These are phyloP conservation scores for Drosophila suboccidentalis DNA, from an alignment of 2,888 invertebrate genomes.

Conservation along the genomic window DNA sequence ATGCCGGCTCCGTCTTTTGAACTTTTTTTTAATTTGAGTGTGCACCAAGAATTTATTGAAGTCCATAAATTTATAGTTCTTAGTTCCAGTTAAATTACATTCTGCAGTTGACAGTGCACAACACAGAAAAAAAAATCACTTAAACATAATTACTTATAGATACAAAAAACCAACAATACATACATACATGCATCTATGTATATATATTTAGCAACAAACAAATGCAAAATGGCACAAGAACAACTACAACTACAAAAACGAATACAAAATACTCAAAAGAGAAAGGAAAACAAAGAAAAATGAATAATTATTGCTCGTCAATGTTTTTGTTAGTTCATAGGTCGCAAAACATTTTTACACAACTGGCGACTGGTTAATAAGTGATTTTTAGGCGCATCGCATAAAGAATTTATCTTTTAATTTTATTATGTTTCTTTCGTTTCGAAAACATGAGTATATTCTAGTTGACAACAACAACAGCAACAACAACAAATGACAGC, in stretches of 20 bases:
- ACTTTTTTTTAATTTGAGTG: constrained; percentile 72
- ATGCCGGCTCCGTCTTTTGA: constrained; percentile 87
- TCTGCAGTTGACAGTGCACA: constrained; percentile 60
- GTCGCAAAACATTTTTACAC: constrained; percentile 65
- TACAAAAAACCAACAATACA: constrained; percentile 47
- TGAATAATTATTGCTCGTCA: constrained; percentile 67
- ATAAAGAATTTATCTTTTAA: constrained; percentile 31
- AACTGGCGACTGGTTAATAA: constrained; percentile 64
- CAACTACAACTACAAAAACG: constrained; percentile 54
- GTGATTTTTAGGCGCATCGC: constrained; percentile 75
- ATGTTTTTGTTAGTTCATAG: constrained; percentile 71
- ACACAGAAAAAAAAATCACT: constrained; percentile 30
- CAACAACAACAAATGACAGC: constrained; percentile 31
- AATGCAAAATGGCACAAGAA: constrained; percentile 66
- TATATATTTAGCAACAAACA: constrained; percentile 59
- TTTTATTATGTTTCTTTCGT: constrained; percentile 35
- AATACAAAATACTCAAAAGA: constrained; percentile 47
- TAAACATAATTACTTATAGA: constrained; percentile 53
- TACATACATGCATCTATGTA: constrained; percentile 37
- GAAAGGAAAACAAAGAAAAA: constrained; percentile 36
- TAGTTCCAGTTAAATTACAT: constrained; percentile 51
- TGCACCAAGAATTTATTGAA: constrained; percentile 68
- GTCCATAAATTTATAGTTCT: constrained; percentile 55
- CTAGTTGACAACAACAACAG: constrained; percentile 78
- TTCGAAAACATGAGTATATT: constrained; percentile 78